Evolutionary conservation across 92 coral and sea anemone species (phyloP).

Genomic region (Ricordea florida): DNA sequence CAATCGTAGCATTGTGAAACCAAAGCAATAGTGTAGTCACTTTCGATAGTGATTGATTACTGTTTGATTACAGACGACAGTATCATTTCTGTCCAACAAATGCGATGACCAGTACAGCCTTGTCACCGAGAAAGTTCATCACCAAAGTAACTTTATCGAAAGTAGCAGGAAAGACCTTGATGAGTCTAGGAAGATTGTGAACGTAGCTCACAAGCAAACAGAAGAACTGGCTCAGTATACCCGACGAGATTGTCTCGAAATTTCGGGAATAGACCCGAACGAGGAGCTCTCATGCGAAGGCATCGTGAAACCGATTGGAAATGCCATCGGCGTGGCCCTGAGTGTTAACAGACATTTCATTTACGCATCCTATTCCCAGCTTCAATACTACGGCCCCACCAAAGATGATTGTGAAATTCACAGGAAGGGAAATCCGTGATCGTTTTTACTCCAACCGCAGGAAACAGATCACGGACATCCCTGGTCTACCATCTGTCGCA

Average conservation of each 20-base stretch:
- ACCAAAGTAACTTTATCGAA: not conserved
- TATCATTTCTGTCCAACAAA: slow-evolving; percentile 14
- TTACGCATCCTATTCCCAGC: slow-evolving; percentile 17
- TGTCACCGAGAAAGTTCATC: not conserved
- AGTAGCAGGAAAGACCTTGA: not conserved
- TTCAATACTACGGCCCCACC: slow-evolving; percentile 9
- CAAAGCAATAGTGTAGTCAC: too few species aligned
- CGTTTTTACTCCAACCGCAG: not conserved
- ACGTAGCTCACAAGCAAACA: not conserved
- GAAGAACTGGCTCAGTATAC: slow-evolving; percentile 40
- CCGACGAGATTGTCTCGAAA: slow-evolving; percentile 39
- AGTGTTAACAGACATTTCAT: slow-evolving; percentile 11
- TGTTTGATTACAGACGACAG: too few species aligned
- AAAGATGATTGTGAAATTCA: slow-evolving; percentile 20
- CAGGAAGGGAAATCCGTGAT: slow-evolving; percentile 8
- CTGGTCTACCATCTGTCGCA: not conserved
- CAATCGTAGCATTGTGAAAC: too few species aligned
- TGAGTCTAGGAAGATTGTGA: not conserved
- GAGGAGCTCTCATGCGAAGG: slow-evolving; percentile 3
- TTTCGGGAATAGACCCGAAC: slow-evolving; percentile 12
- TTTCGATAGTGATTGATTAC: too few species aligned
- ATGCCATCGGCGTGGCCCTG: slow-evolving; percentile 22
- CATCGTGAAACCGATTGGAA: slow-evolving; percentile 33
- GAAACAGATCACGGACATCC: not conserved
- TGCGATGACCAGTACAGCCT: slow-evolving; percentile 8